A percentile compares a stretch with the other conserved stretches of the same genome.
phyloP scores from a whole-genome alignment of 2,888 invertebrate genomes.

The Zygaena filipendulae region DNA sequence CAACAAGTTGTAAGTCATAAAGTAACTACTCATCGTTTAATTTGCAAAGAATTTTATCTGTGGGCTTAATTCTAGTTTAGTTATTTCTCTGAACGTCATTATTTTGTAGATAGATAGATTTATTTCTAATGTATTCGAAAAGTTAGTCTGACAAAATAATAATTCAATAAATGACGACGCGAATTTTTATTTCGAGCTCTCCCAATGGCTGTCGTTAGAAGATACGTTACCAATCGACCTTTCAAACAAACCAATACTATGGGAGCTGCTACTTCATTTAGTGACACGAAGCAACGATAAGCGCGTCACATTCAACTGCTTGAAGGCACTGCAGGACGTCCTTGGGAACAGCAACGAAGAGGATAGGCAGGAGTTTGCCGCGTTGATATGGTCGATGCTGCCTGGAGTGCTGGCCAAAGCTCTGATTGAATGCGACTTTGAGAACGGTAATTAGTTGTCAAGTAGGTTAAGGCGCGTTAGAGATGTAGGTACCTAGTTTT shows the following conservation, averaged over 20 bases:
- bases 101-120: too few relatives aligned
- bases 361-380: conserved; percentile 31
- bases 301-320: conserved; percentile 31
- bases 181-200: conserved; percentile 33
- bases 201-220: conserved; percentile 49
- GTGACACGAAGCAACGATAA: conserved; percentile 30
- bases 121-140: conserved; percentile 1
- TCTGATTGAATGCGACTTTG: conserved; percentile 33
- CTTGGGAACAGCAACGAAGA: conserved; percentile 33
- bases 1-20: conserved; percentile 48
- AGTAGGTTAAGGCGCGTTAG: too few relatives aligned
- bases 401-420: conserved; percentile 41
- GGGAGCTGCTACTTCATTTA: conserved; percentile 45
- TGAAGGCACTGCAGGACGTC: conserved; percentile 32
- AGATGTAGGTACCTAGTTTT: too few relatives aligned
- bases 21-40: too few relatives aligned
- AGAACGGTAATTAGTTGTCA: conserved; percentile 36
- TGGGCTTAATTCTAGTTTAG: too few relatives aligned
- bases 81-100: too few relatives aligned
- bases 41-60: too few relatives aligned
- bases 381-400: conserved; percentile 37
- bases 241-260: conserved; percentile 32
- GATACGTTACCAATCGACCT: conserved; percentile 41
- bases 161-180: too few relatives aligned
- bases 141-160: too few relatives aligned